Base-by-base conservation (phyloP, 1,140 invertebrate genomes). In the Calosoma granatense region DNA sequence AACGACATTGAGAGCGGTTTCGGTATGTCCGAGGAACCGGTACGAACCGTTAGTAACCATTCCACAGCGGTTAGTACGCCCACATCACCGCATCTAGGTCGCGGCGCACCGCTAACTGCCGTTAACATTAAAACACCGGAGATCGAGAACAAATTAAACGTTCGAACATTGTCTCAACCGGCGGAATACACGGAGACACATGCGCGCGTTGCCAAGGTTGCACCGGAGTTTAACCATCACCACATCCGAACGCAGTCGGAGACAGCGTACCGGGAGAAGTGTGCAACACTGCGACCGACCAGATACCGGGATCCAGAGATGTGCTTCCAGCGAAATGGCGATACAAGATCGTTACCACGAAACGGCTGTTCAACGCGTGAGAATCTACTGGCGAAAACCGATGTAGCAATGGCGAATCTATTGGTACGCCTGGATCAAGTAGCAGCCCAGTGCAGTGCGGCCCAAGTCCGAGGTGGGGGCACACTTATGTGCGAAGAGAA, bases 401-500 rank as follows among this genome's bases (percentile, higher is more conserved):
- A 86, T 65, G 77, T 79, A 6, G 81, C 81, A 2, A 81, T 86
- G 61, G 76, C 79, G 2, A 82, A 80, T 1, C 67, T 87, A 20
- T 68, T 87, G 39, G 75, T 80, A 52, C 71, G 82, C 55, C 65
- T 88, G 56, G 83, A 86, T 59, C 83, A 85, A 62, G 79, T 84
- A 20, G 81, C 83, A 0, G 80, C 81, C 51, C 79, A 81, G 57
- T 87, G 85, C 61, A 78, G 79, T 9, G 78, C 79, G 20, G 82
- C 84, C 9, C 85, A 87, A 63, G 73, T 79, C 0, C 82, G 83
- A 20, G 84, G 84, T 0, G 84, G 85, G 1, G 84, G 84, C 0
- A 76, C 78, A 41, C 79, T 80, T 55, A 85, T 86, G 61, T 83
- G 84, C 63, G 85, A 87, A 68, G 76, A 80, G 22, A 86, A 85